Conservation (phyloP, 1,140 invertebrate genomes). For the Plodia interpunctella region DNA sequence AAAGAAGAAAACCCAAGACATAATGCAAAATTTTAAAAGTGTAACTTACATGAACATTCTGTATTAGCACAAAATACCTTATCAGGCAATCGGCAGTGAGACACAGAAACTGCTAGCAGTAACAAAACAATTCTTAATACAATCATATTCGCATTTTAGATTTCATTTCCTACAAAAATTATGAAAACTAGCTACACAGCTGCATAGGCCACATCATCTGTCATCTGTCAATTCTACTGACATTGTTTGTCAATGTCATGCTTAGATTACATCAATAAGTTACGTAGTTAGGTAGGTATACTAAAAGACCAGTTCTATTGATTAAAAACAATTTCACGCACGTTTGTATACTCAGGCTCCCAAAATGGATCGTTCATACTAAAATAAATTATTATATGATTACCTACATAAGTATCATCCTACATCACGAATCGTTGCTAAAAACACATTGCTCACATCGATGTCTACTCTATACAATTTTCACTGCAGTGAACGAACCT, state of each 20-base stretch:
- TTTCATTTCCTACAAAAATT: constrained; percentile 54
- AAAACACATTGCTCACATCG: too few species aligned
- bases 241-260: neutral
- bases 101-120: constrained; percentile 47
- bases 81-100: constrained; percentile 54
- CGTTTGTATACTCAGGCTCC: too few species aligned
- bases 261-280: too few species aligned
- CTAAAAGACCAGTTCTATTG: too few species aligned
- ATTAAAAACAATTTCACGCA: too few species aligned
- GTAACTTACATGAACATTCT: constrained; percentile 57
- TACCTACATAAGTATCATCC: too few species aligned
- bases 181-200: constrained; percentile 30
- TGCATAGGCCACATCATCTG: constrained; percentile 72
- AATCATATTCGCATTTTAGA: constrained; percentile 68
- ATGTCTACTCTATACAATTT: too few species aligned
- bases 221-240: constrained; percentile 41
- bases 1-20: constrained; percentile 32
- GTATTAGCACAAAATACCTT: constrained; percentile 66
- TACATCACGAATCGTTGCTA: too few species aligned
- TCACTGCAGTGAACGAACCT: too few species aligned
- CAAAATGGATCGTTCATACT: too few species aligned
- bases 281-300: too few species aligned
- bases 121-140: constrained; percentile 54
- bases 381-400: too few species aligned
- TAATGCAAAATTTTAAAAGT: constrained; percentile 26